Conservation (phyloP, 1,140 invertebrate species). For the Brachionus rotundiformis region DNA sequence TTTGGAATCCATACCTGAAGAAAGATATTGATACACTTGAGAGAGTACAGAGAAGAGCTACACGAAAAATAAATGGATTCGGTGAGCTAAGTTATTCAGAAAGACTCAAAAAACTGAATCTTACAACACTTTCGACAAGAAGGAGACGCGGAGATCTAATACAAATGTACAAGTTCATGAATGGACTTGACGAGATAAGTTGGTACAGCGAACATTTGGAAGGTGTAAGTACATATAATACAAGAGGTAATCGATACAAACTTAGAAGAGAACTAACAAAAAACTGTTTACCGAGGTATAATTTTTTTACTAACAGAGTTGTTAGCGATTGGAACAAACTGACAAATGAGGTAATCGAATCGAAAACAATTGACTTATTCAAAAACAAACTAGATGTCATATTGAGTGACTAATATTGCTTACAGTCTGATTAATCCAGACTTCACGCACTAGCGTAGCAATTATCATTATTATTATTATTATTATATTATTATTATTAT, state of each 20-base stretch:
- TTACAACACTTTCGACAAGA: constrained; percentile 4
- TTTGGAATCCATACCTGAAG: constrained; percentile 53
- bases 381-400: background rate
- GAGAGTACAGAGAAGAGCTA: constrained; percentile 54
- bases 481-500: too few relatives aligned
- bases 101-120: background rate
- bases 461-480: constrained; percentile 10
- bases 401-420: background rate
- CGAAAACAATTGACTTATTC: background rate
- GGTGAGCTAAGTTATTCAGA: background rate
- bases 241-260: background rate
- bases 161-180: background rate
- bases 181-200: background rate
- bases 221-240: background rate
- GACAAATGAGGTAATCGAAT: background rate
- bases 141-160: background rate
- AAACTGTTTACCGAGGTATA: background rate
- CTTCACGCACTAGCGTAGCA: constrained; percentile 13
- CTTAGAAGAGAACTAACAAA: background rate
- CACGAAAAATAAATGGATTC: constrained; percentile 50
- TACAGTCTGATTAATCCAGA: background rate
- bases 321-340: background rate
- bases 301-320: too few relatives aligned
- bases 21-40: constrained; percentile 52
- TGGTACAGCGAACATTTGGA: background rate